Conservation (phyloP, 2,113 vertebrate species). For the Protomyctophum bolini region DNA sequence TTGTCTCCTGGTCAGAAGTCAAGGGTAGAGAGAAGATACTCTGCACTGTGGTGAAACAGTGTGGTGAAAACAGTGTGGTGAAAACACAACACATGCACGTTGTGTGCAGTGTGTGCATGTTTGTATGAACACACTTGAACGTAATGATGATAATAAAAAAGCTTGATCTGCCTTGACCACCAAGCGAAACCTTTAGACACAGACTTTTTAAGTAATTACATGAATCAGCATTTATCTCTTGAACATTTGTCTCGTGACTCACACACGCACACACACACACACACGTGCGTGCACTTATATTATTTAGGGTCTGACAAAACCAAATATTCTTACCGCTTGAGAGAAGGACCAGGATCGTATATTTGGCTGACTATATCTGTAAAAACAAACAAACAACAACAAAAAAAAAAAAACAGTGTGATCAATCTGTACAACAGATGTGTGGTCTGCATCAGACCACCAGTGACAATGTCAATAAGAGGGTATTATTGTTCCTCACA, state of each 20-base stretch:
- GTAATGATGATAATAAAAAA: too few species aligned
- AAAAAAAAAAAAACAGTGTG: slow-evolving; percentile 22
- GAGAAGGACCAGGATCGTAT: slow-evolving; percentile 82
- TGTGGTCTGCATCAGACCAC: slow-evolving; percentile 11
- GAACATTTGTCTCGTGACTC: not conserved
- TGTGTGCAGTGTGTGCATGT: too few species aligned
- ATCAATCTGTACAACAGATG: not conserved
- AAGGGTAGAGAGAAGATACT: too few species aligned
- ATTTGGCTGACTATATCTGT: slow-evolving; percentile 76
- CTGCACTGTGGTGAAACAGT: too few species aligned
- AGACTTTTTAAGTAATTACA: not conserved
- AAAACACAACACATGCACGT: too few species aligned
- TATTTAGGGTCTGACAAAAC: not conserved
- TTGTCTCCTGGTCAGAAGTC: too few species aligned
- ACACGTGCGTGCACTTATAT: too few species aligned
- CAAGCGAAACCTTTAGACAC: too few species aligned
- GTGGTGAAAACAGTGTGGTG: too few species aligned
- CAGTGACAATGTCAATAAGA: not conserved
- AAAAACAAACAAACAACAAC: slow-evolving; percentile 15
- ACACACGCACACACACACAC: too few species aligned
- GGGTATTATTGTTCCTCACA: not conserved
- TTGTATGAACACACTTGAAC: too few species aligned
- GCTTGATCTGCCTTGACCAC: too few species aligned
- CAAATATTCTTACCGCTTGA: slow-evolving; percentile 77
- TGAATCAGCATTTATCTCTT: not conserved